phyloP scores from a whole-genome alignment of 2,113 vertebrate genomes.

The Dunckerocampus dactyliophorus region DNA sequence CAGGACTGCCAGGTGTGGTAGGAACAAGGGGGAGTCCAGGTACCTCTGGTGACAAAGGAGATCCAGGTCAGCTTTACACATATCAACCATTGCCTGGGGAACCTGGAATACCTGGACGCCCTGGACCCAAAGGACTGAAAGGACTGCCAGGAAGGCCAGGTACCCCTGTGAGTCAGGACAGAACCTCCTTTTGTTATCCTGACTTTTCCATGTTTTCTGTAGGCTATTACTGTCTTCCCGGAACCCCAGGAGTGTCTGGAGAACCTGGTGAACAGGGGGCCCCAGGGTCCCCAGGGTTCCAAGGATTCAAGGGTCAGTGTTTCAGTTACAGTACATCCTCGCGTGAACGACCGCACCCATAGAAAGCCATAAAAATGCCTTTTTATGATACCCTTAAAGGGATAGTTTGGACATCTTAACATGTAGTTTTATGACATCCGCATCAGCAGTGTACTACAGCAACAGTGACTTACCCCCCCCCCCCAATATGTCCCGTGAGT shows the following conservation, averaged over 20 bases:
- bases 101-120: conserved; percentile 58
- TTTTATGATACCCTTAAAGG: too few species aligned
- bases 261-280: conserved; percentile 45
- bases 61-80: conserved; percentile 30
- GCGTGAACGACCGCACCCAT: too few species aligned
- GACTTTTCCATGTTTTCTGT: neutral
- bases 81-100: conserved; percentile 41
- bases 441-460: too few species aligned
- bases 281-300: conserved; percentile 37
- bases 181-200: neutral
- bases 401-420: too few species aligned
- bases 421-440: too few species aligned
- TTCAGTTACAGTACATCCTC: neutral
- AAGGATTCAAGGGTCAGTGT: conserved; percentile 60
- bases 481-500: too few species aligned
- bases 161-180: neutral
- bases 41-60: conserved; percentile 64
- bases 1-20: conserved; percentile 47
- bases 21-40: conserved; percentile 69
- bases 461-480: too few species aligned
- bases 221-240: conserved; percentile 63
- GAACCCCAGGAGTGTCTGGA: conserved; percentile 51
- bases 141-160: conserved; percentile 60
- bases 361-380: too few species aligned
- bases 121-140: conserved; percentile 44